phyloP scores from a whole-genome alignment of 92 coral and sea anemone species.

The Porites divaricata region DNA sequence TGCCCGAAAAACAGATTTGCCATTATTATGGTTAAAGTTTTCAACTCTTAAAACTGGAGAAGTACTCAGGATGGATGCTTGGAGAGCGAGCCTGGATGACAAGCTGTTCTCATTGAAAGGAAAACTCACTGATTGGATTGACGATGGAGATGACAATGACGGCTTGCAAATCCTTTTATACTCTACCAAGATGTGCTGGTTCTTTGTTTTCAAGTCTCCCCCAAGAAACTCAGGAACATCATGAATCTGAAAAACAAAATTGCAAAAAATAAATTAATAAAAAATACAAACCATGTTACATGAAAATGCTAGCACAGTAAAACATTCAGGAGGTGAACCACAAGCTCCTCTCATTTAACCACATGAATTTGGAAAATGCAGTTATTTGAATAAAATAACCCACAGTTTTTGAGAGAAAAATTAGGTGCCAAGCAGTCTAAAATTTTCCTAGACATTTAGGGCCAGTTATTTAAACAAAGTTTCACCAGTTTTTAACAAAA shows the following conservation, averaged over 20 bases:
- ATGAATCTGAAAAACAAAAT: constrained; percentile 75
- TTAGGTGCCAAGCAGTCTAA: too few species aligned
- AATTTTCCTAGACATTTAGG: too few species aligned
- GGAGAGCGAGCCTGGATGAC: constrained; percentile 58
- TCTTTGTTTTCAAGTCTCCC: constrained; percentile 85
- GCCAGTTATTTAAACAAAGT: too few species aligned
- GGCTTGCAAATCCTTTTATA: constrained; percentile 54
- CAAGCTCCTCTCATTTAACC: too few species aligned
- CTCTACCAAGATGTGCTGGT: constrained; percentile 80
- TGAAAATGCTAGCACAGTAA: too few species aligned
- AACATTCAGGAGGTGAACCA: too few species aligned
- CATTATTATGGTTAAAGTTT: neutral
- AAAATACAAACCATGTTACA: too few species aligned
- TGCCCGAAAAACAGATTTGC: neutral
- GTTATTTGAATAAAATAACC: too few species aligned
- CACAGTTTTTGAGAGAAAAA: too few species aligned
- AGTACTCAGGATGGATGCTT: constrained; percentile 66
- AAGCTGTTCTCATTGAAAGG: constrained; percentile 27
- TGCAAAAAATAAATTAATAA: neutral
- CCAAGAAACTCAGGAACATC: constrained; percentile 95
- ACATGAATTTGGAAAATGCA: too few species aligned
- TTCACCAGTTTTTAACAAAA: too few species aligned
- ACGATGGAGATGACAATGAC: neutral
- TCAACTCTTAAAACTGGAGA: constrained; percentile 66
- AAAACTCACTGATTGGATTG: constrained; percentile 27